Conservation (phyloP, 2,888 invertebrate genomes). For the Hirtodrosophila cameraria region DNA sequence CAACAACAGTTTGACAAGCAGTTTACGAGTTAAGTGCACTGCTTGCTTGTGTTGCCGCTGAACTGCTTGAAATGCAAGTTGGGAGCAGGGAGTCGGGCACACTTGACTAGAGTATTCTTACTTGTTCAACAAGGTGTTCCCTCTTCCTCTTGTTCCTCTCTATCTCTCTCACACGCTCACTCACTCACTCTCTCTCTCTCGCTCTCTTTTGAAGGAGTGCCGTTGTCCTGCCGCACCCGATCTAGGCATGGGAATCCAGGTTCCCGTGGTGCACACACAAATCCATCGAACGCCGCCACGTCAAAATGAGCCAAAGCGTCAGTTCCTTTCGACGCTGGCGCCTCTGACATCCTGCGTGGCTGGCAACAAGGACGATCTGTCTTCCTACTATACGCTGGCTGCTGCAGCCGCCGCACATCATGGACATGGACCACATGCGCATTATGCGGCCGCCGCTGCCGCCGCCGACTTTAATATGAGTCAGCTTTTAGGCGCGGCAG, state of each 20-base stretch:
- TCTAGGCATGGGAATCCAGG: conserved; percentile 85
- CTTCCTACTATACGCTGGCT: conserved; percentile 86
- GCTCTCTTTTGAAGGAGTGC: too few relatives aligned
- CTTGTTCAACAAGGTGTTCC: too few relatives aligned
- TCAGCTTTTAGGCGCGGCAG: conserved; percentile 59
- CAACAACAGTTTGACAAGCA: too few relatives aligned
- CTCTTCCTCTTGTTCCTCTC: neutral
- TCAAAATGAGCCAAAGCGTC: conserved; percentile 88
- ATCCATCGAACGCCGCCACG: conserved; percentile 84
- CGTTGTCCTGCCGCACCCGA: conserved; percentile 85
- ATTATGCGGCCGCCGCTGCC: conserved; percentile 81
- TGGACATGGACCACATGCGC: conserved; percentile 56
- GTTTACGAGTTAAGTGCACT: too few relatives aligned
- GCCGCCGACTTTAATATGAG: conserved; percentile 88
- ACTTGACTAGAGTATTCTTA: too few relatives aligned
- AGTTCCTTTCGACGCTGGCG: conserved; percentile 91
- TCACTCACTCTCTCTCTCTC: too few relatives aligned
- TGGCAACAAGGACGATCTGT: conserved; percentile 86
- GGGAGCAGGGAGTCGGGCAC: too few relatives aligned
- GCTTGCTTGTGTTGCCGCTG: too few relatives aligned
- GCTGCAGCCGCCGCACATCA: conserved; percentile 85
- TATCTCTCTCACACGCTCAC: too few relatives aligned
- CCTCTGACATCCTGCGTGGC: conserved; percentile 92
- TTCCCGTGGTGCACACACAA: conserved; percentile 84
- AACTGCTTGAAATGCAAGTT: too few relatives aligned